Conservation (phyloP, 2,888 invertebrate species). For the Rhingia campestris region DNA sequence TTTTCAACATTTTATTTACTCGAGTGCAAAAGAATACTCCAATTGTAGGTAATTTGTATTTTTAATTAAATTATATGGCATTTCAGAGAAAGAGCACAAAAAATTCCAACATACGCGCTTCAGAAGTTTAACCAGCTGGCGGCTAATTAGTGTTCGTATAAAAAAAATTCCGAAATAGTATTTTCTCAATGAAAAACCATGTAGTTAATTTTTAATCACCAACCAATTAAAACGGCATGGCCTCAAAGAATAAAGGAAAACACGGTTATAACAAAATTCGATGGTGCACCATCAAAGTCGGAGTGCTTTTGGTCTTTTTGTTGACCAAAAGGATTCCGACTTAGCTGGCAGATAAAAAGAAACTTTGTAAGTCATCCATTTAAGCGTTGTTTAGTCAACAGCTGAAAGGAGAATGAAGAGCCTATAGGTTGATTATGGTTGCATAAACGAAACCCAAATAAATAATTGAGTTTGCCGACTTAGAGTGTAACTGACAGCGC, state of each 20-base stretch:
- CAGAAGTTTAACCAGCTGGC: too few species aligned
- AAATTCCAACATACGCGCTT: too few species aligned
- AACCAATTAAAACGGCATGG: conserved; percentile 52
- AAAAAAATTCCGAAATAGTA: background rate
- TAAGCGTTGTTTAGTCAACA: background rate
- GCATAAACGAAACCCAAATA: conserved; percentile 33
- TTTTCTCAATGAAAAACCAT: conserved; percentile 24
- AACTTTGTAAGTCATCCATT: conserved; percentile 47
- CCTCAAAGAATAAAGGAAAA: background rate
- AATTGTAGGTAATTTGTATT: too few species aligned
- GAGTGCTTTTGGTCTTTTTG: background rate
- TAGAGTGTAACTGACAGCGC: conserved; percentile 42
- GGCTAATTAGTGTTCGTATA: conserved; percentile 40
- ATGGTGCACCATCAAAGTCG: conserved; percentile 1
- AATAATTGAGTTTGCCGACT: conserved; percentile 50
- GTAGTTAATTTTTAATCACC: conserved; percentile 39
- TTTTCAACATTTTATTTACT: too few species aligned
- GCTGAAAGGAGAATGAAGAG: background rate
- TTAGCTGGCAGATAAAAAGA: conserved; percentile 54
- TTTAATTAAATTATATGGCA: too few species aligned
- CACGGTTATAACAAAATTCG: background rate
- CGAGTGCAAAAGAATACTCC: too few species aligned
- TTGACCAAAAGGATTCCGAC: conserved; percentile 23
- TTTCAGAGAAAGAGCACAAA: too few species aligned
- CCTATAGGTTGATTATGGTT: background rate